Evolutionary conservation across 2,113 vertebrate genomes (phyloP).

Genomic region (Megaceryle maxima): DNA sequence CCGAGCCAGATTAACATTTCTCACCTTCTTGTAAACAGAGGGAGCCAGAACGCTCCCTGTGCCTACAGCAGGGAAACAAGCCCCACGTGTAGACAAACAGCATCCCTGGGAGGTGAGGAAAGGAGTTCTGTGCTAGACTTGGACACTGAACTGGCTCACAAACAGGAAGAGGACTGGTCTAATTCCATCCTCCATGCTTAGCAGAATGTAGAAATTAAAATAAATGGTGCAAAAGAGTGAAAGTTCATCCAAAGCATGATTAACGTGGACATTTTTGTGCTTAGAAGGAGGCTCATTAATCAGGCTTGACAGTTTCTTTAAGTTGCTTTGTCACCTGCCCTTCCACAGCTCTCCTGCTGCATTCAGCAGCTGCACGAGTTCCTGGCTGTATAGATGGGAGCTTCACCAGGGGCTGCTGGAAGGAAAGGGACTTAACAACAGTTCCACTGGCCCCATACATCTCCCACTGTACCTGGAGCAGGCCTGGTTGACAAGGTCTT

Average conservation of each 20-base stretch:
- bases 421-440: neutral
- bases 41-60: neutral
- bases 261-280: neutral
- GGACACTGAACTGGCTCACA: neutral
- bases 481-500: conserved; percentile 84
- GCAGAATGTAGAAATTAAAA: neutral
- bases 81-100: neutral
- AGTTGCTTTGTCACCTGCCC: neutral
- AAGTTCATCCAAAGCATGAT: neutral
- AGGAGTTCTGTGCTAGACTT: neutral
- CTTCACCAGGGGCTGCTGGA: neutral
- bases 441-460: neutral
- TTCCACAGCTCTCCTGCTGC: neutral
- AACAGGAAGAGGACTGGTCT: neutral
- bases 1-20: neutral
- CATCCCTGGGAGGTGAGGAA: neutral
- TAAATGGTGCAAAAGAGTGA: neutral
- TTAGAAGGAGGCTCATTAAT: neutral
- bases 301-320: neutral
- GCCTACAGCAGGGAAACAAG: neutral
- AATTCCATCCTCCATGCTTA: neutral
- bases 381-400: neutral
- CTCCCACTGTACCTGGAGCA: conserved; percentile 82
- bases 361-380: neutral
- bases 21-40: neutral